These are phyloP conservation scores for Sanderia malayensis DNA, from an alignment of 30 jellyfish, hydroid and myxozoan genomes.

Conservation along the genomic window DNA sequence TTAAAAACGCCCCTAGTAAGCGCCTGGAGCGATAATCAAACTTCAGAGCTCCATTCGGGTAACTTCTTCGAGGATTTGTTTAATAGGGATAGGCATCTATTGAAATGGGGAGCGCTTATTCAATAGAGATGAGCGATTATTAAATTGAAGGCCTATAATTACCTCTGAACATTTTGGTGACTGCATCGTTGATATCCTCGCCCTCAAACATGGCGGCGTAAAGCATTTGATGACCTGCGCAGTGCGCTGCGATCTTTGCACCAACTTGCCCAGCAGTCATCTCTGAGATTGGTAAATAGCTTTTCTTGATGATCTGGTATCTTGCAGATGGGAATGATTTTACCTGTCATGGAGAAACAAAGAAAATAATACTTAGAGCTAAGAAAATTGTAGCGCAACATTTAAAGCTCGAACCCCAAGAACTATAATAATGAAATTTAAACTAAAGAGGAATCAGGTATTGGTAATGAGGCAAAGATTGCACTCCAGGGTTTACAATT, in stretches of 20 bases:
- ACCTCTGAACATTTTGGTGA: background rate
- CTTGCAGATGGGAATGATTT: conserved; percentile 16
- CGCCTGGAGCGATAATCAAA: no score
- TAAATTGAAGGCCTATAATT: background rate
- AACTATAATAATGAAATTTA: no score
- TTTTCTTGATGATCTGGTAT: background rate
- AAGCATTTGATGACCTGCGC: conserved; percentile 17
- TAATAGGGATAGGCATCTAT: no score
- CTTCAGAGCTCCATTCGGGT: background rate
- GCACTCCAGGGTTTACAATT: no score
- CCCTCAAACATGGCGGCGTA: background rate
- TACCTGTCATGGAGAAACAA: background rate
- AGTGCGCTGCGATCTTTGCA: conserved; percentile 23
- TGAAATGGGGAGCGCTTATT: background rate
- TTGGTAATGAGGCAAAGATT: no score
- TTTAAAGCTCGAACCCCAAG: background rate
- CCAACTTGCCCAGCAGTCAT: conserved; percentile 25
- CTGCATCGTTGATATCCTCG: background rate
- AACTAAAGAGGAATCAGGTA: no score
- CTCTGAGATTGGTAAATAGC: background rate
- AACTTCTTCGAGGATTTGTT: background rate
- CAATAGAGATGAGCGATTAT: no score
- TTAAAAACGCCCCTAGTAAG: no score
- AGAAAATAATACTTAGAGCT: no score
- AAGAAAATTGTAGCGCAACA: background rate